Conservation (phyloP, 1,140 invertebrate species). For the Tribolium madens region DNA sequence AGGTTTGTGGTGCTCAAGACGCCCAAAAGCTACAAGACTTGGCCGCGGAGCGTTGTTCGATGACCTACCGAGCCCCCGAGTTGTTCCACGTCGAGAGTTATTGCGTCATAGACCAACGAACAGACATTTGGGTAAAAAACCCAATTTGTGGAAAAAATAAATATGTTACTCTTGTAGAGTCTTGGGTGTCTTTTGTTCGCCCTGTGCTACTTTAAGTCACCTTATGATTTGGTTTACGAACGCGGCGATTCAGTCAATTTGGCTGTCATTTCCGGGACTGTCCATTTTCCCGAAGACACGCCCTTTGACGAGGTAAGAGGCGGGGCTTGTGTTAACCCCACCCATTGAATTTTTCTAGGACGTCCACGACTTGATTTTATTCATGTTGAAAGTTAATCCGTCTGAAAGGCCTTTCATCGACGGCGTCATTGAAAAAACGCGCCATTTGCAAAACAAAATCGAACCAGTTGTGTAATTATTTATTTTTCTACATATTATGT, state of each 20-base stretch:
- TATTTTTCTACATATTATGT: constrained; percentile 33
- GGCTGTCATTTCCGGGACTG: constrained; percentile 83
- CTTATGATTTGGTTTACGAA: constrained; percentile 88
- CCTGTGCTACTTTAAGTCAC: constrained; percentile 87
- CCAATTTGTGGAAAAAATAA: no score
- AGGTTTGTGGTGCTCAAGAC: constrained; percentile 79
- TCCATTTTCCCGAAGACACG: constrained; percentile 79
- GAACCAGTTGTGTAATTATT: constrained; percentile 54
- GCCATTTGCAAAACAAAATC: constrained; percentile 58
- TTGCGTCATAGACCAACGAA: constrained; percentile 84
- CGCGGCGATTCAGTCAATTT: constrained; percentile 89
- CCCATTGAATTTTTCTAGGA: constrained; percentile 67
- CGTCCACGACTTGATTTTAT: constrained; percentile 78
- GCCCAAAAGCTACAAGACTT: constrained; percentile 83
- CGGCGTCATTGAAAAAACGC: constrained; percentile 73
- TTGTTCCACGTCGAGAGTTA: constrained; percentile 88
- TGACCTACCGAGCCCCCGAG: constrained; percentile 90
- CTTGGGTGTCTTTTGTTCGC: constrained; percentile 89
- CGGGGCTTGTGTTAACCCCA: background rate
- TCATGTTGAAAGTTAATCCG: constrained; percentile 80
- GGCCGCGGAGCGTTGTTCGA: constrained; percentile 87
- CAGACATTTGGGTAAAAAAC: constrained; percentile 84
- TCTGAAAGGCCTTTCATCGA: constrained; percentile 82
- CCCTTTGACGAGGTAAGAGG: constrained; percentile 73
- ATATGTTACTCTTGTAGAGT: constrained; percentile 72